Conservation (phyloP, 2,888 invertebrate genomes). For the Drosophila picticornis region DNA sequence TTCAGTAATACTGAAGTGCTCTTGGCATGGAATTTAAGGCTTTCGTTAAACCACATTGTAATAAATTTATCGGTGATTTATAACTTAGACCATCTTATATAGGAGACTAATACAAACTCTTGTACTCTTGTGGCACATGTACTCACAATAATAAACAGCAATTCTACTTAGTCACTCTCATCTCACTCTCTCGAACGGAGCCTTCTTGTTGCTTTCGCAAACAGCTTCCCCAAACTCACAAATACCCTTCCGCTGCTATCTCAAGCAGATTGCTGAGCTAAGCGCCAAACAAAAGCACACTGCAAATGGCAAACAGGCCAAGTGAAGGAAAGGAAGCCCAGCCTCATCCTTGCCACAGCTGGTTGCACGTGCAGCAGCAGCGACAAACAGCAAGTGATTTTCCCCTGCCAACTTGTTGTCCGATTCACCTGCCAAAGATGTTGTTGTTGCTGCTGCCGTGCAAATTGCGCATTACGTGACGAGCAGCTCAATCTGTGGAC, state of each 20-base stretch:
- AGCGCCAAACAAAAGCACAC: conserved; percentile 14
- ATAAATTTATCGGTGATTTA: not conserved
- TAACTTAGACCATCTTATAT: not conserved
- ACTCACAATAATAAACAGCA: not conserved
- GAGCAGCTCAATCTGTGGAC: conserved; percentile 36
- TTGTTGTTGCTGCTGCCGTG: not conserved
- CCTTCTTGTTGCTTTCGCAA: not conserved
- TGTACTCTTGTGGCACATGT: not conserved
- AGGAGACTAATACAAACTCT: not conserved
- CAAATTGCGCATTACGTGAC: conserved; percentile 44
- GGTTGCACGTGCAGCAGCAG: conserved; percentile 43
- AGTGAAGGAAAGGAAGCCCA: conserved; percentile 1
- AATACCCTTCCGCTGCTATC: not conserved
- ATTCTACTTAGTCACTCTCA: not conserved
- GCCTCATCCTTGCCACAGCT: conserved; percentile 31
- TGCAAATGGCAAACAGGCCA: conserved; percentile 3
- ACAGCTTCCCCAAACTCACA: conserved; percentile 2
- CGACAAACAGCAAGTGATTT: conserved; percentile 40
- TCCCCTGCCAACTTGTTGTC: conserved; percentile 16
- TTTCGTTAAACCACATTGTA: not conserved
- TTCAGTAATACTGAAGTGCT: not conserved
- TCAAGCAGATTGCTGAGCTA: conserved; percentile 1
- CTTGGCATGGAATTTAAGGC: not conserved
- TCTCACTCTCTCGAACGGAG: not conserved
- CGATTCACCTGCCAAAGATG: conserved; percentile 29